phyloP scores from a whole-genome alignment of 1,140 invertebrate species.

The Lucilia sericata region DNA sequence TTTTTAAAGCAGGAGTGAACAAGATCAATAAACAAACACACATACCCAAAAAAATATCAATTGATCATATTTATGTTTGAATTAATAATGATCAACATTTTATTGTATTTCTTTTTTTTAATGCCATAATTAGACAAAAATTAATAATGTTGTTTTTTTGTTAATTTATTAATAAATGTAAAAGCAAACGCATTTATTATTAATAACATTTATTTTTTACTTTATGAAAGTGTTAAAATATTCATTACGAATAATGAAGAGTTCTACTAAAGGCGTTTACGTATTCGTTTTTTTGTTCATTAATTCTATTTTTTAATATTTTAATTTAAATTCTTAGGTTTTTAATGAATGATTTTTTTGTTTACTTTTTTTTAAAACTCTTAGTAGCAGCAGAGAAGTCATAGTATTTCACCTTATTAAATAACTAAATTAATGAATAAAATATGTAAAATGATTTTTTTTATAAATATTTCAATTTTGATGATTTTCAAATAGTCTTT shows the following conservation, averaged over 20 bases:
- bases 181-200: conserved; percentile 16
- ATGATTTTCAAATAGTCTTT: conserved; percentile 49
- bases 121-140: conserved; percentile 24
- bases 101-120: conserved; percentile 1
- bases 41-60: not conserved
- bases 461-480: not conserved
- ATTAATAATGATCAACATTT: not conserved
- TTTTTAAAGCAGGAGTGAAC: not conserved
- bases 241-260: conserved; percentile 44
- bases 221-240: conserved; percentile 45
- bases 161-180: conserved; percentile 50
- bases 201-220: not conserved
- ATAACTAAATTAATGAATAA: conserved; percentile 2
- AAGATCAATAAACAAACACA: not conserved
- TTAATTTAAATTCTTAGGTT: conserved; percentile 56
- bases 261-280: not conserved
- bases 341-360: conserved; percentile 59
- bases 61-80: not conserved
- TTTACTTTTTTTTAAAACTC: conserved; percentile 46
- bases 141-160: conserved; percentile 33
- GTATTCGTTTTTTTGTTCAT: conserved; percentile 46
- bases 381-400: not conserved
- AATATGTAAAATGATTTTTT: conserved; percentile 51
- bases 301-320: conserved; percentile 45
- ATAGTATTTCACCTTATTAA: not conserved